A percentile compares a stretch with the other conserved stretches of the same genome.
phyloP scores from a whole-genome alignment of 1,140 invertebrate species.

The Nephotettix cincticeps region DNA sequence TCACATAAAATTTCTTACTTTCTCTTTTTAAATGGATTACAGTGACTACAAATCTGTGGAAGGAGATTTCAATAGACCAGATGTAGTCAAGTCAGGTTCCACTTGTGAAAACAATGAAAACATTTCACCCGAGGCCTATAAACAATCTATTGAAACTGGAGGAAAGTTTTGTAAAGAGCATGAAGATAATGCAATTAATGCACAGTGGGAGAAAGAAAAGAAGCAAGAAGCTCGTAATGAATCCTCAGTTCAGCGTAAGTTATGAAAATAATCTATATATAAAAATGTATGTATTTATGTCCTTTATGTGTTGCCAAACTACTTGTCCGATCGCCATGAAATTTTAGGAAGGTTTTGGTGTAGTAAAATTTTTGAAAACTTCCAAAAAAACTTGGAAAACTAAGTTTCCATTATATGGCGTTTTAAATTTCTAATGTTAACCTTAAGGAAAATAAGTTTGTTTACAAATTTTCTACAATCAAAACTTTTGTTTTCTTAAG shows the following conservation, averaged over 20 bases:
- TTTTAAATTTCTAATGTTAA: no score
- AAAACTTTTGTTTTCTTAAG: no score
- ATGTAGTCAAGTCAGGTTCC: constrained; percentile 27
- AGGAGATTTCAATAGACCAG: constrained; percentile 17
- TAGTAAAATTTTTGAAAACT: no score
- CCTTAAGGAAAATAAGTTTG: no score
- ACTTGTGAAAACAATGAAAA: constrained; percentile 26
- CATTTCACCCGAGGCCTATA: constrained; percentile 21
- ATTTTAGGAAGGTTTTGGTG: no score
- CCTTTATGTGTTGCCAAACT: no score
- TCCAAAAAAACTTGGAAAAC: no score
- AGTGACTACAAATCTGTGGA: constrained; percentile 32
- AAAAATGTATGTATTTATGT: constrained; percentile 57
- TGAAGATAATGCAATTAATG: constrained; percentile 23
- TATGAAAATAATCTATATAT: constrained; percentile 30
- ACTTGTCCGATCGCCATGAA: no score
- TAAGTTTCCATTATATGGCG: no score
- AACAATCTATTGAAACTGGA: background rate
- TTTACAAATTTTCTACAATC: no score
- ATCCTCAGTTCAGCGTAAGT: constrained; percentile 21
- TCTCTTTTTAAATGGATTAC: no score
- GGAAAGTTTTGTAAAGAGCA: constrained; percentile 15
- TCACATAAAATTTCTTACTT: no score
- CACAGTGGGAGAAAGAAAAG: constrained; percentile 30
- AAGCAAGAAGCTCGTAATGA: constrained; percentile 29